Evolutionary conservation across 2,888 invertebrate species (phyloP).

Genomic region (Scelioninae gen. 2): DNA sequence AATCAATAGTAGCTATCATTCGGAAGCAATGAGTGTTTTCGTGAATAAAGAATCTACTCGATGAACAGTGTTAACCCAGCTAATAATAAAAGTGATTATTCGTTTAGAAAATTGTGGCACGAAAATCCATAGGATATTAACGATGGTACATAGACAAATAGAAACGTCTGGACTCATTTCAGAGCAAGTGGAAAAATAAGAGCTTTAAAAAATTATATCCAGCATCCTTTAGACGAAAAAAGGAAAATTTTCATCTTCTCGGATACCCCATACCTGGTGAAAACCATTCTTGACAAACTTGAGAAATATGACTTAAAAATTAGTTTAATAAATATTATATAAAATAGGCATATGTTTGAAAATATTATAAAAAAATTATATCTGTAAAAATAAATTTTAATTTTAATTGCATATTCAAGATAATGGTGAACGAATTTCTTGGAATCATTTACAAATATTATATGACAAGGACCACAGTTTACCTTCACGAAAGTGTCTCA

Average conservation of each 20-base stretch:
- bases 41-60: neutral
- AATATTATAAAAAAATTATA: too few species aligned
- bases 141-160: neutral
- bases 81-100: neutral
- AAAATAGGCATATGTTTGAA: neutral
- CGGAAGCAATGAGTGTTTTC: constrained; percentile 1
- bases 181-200: constrained; percentile 19
- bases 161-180: neutral
- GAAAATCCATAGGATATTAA: neutral
- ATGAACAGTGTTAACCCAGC: neutral
- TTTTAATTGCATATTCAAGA: too few species aligned
- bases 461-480: constrained; percentile 11
- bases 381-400: too few species aligned
- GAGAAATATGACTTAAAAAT: constrained; percentile 39
- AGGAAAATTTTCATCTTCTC: neutral
- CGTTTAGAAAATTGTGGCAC: neutral
- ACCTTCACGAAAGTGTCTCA: constrained; percentile 17
- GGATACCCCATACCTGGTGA: constrained; percentile 58
- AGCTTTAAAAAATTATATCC: constrained; percentile 3
- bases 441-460: constrained; percentile 18
- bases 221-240: neutral
- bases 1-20: too few species aligned
- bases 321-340: neutral
- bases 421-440: constrained; percentile 3
- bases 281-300: constrained; percentile 61